phyloP scores from a whole-genome alignment of 1,140 invertebrate genomes.

The Halyomorpha halys region DNA sequence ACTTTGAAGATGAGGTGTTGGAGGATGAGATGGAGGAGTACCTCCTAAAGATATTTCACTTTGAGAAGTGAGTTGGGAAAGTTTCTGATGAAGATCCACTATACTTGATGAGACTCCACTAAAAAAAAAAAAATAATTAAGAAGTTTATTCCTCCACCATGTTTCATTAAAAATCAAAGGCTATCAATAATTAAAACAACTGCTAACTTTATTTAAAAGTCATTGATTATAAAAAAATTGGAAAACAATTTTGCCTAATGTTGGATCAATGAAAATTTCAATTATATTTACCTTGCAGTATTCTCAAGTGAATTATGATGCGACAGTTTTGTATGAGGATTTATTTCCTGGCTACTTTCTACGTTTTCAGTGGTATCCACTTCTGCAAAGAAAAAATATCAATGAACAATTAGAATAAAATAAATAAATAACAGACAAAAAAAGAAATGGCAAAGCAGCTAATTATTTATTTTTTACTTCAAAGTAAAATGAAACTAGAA shows the following conservation, averaged over 20 bases:
- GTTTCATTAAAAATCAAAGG: neutral
- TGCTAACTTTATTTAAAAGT: no score
- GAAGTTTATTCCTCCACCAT: neutral
- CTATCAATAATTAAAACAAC: neutral
- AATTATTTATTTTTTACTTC: no score
- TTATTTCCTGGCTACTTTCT: neutral
- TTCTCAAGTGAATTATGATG: constrained; percentile 45
- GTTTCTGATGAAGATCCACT: constrained; percentile 45
- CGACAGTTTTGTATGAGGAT: constrained; percentile 37
- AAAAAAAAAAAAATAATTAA: neutral
- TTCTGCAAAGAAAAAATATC: no score
- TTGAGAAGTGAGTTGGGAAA: constrained; percentile 44
- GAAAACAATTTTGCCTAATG: no score
- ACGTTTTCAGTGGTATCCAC: no score
- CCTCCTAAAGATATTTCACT: constrained; percentile 40
- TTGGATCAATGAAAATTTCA: no score
- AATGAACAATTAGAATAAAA: no score
- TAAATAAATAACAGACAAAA: no score
- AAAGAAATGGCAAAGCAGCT: no score
- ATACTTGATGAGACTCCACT: constrained; percentile 41
- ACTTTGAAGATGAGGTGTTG: constrained; percentile 44
- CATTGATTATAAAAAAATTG: no score
- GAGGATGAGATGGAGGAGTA: constrained; percentile 45
- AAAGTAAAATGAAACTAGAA: no score
- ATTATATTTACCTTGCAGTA: constrained; percentile 22